phyloP scores from a whole-genome alignment of 2,888 invertebrate genomes.

The Lithophane semibrunnea region DNA sequence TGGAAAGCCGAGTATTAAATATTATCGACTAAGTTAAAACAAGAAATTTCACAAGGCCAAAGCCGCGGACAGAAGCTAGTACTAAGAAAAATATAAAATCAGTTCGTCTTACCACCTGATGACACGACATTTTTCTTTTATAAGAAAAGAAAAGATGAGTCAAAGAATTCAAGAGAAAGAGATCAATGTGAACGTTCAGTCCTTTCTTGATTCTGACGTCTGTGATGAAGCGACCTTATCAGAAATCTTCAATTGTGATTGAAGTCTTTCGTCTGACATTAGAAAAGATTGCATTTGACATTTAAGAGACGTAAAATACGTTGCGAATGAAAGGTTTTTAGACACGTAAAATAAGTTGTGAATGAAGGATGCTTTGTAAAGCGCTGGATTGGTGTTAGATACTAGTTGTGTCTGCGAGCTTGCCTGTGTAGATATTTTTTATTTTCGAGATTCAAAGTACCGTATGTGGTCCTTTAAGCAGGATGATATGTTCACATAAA shows the following conservation, averaged over 20 bases:
- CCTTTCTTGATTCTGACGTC: no score
- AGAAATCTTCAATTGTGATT: slow-evolving; percentile 42
- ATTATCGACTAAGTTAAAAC: no score
- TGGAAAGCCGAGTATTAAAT: no score
- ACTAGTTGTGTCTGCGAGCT: background rate
- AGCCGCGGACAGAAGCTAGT: no score
- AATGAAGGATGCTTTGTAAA: background rate
- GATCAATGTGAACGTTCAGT: slow-evolving; percentile 15
- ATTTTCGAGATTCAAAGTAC: background rate
- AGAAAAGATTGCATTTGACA: slow-evolving; percentile 47
- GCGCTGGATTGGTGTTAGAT: background rate
- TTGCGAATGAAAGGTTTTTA: slow-evolving; percentile 9
- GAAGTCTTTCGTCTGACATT: slow-evolving; percentile 41
- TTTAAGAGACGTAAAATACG: slow-evolving; percentile 39
- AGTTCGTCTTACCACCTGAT: background rate
- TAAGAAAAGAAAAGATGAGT: slow-evolving; percentile 5
- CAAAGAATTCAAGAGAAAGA: slow-evolving; percentile 8
- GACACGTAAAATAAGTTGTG: slow-evolving; percentile 21
- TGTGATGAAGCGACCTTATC: slow-evolving; percentile 49
- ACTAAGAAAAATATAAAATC: background rate
- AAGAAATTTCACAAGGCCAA: no score
- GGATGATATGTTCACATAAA: rapidly evolving
- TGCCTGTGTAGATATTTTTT: background rate
- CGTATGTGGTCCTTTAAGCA: background rate
- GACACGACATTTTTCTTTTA: slow-evolving; percentile 4